phyloP scores from a whole-genome alignment of 2,888 invertebrate genomes.

The Catocala nupta region DNA sequence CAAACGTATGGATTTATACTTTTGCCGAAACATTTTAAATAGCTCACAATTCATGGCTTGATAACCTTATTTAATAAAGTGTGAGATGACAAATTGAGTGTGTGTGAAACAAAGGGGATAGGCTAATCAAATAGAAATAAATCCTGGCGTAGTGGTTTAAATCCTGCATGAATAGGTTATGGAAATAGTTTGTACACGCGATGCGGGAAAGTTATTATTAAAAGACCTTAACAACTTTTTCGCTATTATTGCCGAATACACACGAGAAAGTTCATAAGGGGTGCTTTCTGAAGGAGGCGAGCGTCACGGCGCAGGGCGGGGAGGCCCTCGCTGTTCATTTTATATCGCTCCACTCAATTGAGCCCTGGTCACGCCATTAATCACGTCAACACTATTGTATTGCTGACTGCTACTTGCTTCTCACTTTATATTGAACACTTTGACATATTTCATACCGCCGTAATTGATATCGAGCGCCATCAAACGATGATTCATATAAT shows the following conservation, averaged over 20 bases:
- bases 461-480: conserved; percentile 22
- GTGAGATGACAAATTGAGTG: too few species aligned
- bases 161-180: conserved; percentile 29
- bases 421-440: conserved; percentile 55
- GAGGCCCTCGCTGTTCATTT: conserved; percentile 50
- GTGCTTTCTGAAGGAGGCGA: conserved; percentile 55
- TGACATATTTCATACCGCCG: conserved; percentile 38
- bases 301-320: conserved; percentile 25
- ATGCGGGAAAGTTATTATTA: conserved; percentile 69
- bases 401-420: conserved; percentile 50
- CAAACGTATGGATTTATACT: too few species aligned
- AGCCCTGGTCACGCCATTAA: conserved; percentile 64
- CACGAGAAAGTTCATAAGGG: conserved; percentile 62
- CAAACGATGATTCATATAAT: conserved; percentile 1
- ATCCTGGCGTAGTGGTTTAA: conserved; percentile 6
- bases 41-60: too few species aligned
- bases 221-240: conserved; percentile 67
- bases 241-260: conserved; percentile 67
- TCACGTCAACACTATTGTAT: conserved; percentile 65
- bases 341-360: conserved; percentile 64
- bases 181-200: conserved; percentile 55
- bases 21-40: too few species aligned
- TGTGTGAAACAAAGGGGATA: too few species aligned
- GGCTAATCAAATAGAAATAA: background rate
- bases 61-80: too few species aligned